A percentile compares a stretch with the other conserved stretches of the same genome.
Evolutionary conservation across 2,888 invertebrate genomes (phyloP).

Genomic region (Onthophagus sagittarius): DNA sequence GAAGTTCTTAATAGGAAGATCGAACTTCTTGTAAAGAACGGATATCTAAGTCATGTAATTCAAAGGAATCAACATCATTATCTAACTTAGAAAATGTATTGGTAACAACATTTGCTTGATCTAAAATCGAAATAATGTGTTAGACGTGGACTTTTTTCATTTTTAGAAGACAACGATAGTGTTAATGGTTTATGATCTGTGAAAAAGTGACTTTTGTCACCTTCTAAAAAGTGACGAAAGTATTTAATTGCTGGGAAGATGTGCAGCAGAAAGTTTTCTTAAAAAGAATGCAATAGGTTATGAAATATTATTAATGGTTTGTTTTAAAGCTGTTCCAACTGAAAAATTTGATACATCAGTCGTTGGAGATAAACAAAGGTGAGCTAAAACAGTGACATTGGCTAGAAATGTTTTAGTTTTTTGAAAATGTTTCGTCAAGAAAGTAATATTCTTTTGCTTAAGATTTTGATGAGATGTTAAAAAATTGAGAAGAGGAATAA

Average conservation of each 20-base stretch:
- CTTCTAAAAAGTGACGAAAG: conserved; percentile 43
- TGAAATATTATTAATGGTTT: conserved; percentile 31
- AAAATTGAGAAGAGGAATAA: background rate
- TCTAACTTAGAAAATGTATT: too few relatives aligned
- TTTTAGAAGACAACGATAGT: background rate
- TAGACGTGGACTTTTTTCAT: too few relatives aligned
- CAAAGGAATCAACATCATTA: too few relatives aligned
- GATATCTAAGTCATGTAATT: too few relatives aligned
- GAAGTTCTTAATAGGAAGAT: too few relatives aligned
- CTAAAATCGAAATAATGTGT: too few relatives aligned
- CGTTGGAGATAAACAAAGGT: conserved; percentile 33
- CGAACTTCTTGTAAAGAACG: too few relatives aligned
- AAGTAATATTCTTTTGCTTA: background rate
- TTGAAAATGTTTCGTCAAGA: background rate
- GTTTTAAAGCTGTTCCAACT: conserved; percentile 40
- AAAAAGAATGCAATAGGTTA: conserved; percentile 44
- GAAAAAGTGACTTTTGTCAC: conserved; percentile 34
- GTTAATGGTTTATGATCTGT: conserved; percentile 36
- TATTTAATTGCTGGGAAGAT: conserved; percentile 40
- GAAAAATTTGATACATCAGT: conserved; percentile 43
- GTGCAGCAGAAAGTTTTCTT: conserved; percentile 40
- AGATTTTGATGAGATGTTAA: background rate
- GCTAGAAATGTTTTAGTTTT: conserved; percentile 20
- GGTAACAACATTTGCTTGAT: too few relatives aligned
- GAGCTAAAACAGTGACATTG: conserved; percentile 24